Percentiles rank a stretch among this genome's conserved stretches.
Conservation (phyloP, 2,113 vertebrate species). For the Brachyhypopomus gauderio region DNA sequence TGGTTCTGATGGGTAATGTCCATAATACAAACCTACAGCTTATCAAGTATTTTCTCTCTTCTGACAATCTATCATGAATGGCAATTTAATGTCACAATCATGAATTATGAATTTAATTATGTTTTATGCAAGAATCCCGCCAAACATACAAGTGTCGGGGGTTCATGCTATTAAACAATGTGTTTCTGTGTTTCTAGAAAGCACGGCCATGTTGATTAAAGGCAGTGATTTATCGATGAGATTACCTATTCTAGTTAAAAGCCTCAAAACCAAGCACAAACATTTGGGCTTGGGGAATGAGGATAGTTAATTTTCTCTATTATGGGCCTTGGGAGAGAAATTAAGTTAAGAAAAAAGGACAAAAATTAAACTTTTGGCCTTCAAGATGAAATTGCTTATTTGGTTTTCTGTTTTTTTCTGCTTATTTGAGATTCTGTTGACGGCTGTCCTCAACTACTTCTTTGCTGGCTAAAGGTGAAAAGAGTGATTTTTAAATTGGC, state of each 20-base stretch:
- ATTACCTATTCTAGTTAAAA: constrained; percentile 22
- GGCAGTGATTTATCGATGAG: constrained; percentile 13
- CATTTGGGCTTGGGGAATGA: not conserved
- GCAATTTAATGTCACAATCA: not conserved
- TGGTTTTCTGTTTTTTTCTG: too few relatives aligned
- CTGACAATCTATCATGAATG: constrained; percentile 31
- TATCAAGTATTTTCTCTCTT: constrained; percentile 37
- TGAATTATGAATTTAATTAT: not conserved
- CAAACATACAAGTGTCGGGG: not conserved
- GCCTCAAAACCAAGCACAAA: constrained; percentile 23
- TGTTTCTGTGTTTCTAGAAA: constrained; percentile 23
- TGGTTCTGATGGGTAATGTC: constrained; percentile 32
- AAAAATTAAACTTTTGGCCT: constrained; percentile 16
- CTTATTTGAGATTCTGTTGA: not conserved
- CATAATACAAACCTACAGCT: constrained; percentile 52
- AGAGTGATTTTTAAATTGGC: not conserved
- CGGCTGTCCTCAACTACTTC: not conserved
- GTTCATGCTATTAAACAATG: constrained; percentile 2
- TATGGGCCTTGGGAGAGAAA: constrained; percentile 26
- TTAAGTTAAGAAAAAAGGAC: constrained; percentile 28
- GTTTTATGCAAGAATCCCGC: not conserved
- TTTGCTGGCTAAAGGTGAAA: not conserved
- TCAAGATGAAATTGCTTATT: not conserved
- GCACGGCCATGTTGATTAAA: not conserved
- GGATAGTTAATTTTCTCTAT: constrained; percentile 3